A percentile compares a stretch with the other conserved stretches of the same genome.
phyloP scores from a whole-genome alignment of 2,888 invertebrate genomes.

The Sphaerophoria taeniata region DNA sequence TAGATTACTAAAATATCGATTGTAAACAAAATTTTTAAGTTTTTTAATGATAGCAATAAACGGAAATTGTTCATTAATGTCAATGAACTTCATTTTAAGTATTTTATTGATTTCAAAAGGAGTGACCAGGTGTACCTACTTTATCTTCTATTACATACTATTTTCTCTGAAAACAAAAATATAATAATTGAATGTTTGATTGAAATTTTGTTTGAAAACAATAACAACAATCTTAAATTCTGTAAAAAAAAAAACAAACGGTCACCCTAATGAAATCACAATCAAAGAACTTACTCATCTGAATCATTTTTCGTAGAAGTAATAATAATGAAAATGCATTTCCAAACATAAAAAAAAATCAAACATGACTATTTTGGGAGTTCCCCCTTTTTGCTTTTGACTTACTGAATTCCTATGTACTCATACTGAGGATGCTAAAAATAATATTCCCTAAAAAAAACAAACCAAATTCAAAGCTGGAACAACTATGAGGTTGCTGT shows the following conservation, averaged over 20 bases:
- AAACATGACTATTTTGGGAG: constrained; percentile 49
- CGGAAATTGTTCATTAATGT: no score
- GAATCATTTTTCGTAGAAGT: constrained; percentile 28
- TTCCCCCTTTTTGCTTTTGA: constrained; percentile 43
- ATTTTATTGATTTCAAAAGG: no score
- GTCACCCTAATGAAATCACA: constrained; percentile 3
- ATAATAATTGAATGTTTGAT: no score
- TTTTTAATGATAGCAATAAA: no score
- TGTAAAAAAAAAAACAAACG: neutral
- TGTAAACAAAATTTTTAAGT: no score
- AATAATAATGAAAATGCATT: constrained; percentile 50
- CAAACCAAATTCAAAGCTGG: neutral
- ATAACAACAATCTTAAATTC: no score
- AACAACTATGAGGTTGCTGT: neutral
- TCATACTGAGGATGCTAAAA: constrained; percentile 44
- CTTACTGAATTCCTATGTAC: constrained; percentile 23
- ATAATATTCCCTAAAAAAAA: constrained; percentile 23
- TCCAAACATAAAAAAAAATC: constrained; percentile 13
- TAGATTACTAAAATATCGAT: no score
- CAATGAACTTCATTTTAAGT: no score
- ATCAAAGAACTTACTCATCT: neutral
- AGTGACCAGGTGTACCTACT: no score
- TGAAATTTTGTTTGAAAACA: no score
- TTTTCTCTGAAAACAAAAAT: no score
- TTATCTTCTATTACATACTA: no score